These are phyloP conservation scores for Heliconius aoede DNA, from an alignment of 2,888 invertebrate species.

Conservation along the genomic window DNA sequence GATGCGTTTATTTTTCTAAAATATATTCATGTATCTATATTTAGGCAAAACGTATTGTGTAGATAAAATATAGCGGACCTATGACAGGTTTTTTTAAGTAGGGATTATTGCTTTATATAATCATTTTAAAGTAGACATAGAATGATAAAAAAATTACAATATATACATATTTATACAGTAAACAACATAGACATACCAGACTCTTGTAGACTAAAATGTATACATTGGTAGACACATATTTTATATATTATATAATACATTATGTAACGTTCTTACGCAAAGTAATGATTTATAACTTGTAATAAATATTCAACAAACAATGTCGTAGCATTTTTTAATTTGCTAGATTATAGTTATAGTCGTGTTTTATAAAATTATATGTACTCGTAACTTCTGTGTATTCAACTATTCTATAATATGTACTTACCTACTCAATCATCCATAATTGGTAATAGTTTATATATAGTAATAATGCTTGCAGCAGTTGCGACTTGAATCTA, in stretches of 20 bases:
- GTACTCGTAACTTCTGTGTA: not conserved
- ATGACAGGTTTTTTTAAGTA: not conserved
- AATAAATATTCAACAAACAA: conserved; percentile 3
- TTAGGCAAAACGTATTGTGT: not conserved
- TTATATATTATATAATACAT: not conserved
- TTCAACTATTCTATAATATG: not conserved
- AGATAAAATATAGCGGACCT: not conserved
- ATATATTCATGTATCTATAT: not conserved
- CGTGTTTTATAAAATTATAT: conserved; percentile 1
- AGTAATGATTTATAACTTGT: conserved; percentile 23
- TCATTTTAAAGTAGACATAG: not conserved
- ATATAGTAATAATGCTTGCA: too few relatives aligned
- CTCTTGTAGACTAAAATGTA: not conserved
- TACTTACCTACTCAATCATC: conserved; percentile 10
- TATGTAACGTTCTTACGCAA: conserved; percentile 1
- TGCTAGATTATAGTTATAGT: not conserved
- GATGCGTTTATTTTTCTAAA: not conserved
- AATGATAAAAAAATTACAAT: not conserved
- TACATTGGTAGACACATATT: conserved; percentile 2
- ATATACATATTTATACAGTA: not conserved
- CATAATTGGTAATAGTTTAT: not conserved
- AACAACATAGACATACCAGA: conserved; percentile 4
- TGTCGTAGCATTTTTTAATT: conserved; percentile 7
- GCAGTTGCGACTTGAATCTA: not conserved
- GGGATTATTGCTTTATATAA: not conserved